Conservation (phyloP, 1,140 invertebrate species). For the Zelostemma sp. region DNA sequence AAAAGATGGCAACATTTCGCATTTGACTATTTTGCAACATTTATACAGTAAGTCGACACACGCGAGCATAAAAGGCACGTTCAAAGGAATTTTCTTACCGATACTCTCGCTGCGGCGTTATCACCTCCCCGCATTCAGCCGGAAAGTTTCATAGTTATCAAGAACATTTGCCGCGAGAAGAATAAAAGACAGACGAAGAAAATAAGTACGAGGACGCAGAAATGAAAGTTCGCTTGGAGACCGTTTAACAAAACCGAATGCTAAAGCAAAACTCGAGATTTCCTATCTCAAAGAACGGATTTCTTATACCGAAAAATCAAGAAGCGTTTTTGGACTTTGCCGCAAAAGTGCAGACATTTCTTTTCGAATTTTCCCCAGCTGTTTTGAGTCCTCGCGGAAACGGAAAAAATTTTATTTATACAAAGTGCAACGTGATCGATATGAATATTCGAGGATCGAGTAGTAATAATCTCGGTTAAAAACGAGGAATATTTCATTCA, state of each 20-base stretch:
- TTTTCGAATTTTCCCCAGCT: no score
- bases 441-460: no score
- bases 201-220: not conserved
- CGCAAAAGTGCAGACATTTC: no score
- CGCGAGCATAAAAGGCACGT: not conserved
- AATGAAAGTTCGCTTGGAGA: not conserved
- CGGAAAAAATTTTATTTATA: no score
- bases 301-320: no score
- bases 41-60: no score
- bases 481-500: constrained; percentile 1
- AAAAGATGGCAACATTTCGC: not conserved
- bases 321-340: no score
- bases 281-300: no score
- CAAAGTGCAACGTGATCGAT: no score
- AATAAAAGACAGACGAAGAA: not conserved
- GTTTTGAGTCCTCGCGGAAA: no score
- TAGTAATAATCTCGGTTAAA: not conserved
- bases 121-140: not conserved
- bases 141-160: constrained; percentile 1
- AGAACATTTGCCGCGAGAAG: not conserved
- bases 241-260: not conserved
- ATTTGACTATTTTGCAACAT: no score
- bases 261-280: no score
- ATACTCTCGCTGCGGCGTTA: not conserved
- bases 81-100: not conserved